phyloP scores from a whole-genome alignment of 1,140 invertebrate genomes.

The Theocolax elegans region DNA sequence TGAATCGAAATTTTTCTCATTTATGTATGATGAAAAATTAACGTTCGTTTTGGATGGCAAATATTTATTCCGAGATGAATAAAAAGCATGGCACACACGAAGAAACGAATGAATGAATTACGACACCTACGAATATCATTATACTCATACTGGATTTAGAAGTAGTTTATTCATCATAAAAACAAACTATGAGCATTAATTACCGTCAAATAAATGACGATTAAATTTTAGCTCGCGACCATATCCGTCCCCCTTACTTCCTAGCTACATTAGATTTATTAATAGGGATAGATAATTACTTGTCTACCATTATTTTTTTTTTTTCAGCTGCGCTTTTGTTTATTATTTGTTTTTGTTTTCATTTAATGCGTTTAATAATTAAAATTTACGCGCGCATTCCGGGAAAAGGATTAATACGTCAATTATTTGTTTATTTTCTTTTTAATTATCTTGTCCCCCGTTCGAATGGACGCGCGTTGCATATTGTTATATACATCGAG shows the following conservation, averaged over 20 bases:
- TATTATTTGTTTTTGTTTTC: constrained; percentile 37
- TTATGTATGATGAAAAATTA: too few relatives aligned
- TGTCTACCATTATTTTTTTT: constrained; percentile 37
- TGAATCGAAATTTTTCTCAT: too few relatives aligned
- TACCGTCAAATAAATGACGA: too few relatives aligned
- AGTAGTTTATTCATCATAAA: constrained; percentile 63
- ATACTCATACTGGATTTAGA: constrained; percentile 51
- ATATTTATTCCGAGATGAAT: constrained; percentile 3
- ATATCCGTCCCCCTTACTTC: constrained; percentile 57
- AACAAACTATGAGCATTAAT: constrained; percentile 64
- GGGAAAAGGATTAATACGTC: too few relatives aligned
- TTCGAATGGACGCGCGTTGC: too few relatives aligned
- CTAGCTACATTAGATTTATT: constrained; percentile 58
- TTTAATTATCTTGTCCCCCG: background rate
- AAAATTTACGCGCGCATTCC: constrained; percentile 37
- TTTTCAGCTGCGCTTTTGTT: too few relatives aligned
- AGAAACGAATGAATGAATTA: constrained; percentile 47
- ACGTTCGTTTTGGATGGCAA: background rate
- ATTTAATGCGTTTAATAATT: too few relatives aligned
- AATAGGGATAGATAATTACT: constrained; percentile 49
- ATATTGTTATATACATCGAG: too few relatives aligned
- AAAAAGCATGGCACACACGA: constrained; percentile 56
- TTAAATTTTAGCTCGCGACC: constrained; percentile 62
- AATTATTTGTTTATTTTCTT: background rate
- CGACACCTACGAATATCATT: constrained; percentile 55